Evolutionary conservation across 2,797 vertebrate species (phyloP).

Genomic region (Falco cherrug): DNA sequence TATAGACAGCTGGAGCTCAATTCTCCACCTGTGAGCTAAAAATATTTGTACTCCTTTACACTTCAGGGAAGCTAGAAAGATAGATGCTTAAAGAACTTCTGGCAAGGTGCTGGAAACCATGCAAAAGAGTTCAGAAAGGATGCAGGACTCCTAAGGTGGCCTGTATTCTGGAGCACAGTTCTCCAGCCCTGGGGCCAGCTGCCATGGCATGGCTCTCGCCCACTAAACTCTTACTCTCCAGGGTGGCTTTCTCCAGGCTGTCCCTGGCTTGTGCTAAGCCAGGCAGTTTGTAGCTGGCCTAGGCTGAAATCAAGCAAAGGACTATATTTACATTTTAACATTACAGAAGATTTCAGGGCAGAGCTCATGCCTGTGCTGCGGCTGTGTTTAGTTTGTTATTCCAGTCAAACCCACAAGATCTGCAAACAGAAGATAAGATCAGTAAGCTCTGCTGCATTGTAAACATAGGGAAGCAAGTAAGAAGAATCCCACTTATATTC

Average conservation of each 20-base stretch:
- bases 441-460: background rate
- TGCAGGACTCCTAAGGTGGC: accelerated
- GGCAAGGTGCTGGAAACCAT: background rate
- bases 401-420: background rate
- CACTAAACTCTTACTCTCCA: background rate
- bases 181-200: background rate
- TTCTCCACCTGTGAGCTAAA: background rate
- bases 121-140: background rate
- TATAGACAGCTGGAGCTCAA: background rate
- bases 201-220: background rate
- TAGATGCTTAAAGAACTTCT: background rate
- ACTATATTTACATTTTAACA: background rate
- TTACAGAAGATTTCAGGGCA: background rate
- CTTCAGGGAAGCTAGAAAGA: background rate
- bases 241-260: background rate
- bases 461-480: background rate
- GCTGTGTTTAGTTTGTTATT: background rate
- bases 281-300: background rate
- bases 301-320: background rate
- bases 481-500: background rate
- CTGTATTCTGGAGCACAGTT: background rate
- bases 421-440: background rate
- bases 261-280: background rate
- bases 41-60: background rate
- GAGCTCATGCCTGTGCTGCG: background rate